phyloP scores from a whole-genome alignment of 2,113 vertebrate species.

The Empidonax traillii region DNA sequence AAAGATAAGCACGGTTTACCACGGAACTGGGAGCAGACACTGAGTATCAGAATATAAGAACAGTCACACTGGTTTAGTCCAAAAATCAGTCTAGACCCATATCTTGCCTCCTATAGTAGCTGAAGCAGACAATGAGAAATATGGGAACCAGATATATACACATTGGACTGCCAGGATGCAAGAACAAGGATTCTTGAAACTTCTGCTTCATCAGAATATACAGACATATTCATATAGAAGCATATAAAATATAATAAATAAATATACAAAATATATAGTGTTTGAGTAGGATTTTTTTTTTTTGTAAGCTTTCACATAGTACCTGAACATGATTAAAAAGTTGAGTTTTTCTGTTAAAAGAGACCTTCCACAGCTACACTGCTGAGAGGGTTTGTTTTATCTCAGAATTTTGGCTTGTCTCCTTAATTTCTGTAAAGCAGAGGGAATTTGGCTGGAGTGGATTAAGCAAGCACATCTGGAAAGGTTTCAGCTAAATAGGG shows the following conservation, averaged over 20 bases:
- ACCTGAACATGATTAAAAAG: neutral
- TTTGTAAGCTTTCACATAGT: neutral
- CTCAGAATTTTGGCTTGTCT: neutral
- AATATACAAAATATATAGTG: neutral
- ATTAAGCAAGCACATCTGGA: neutral
- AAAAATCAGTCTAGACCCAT: neutral
- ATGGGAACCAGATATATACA: neutral
- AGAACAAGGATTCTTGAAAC: neutral
- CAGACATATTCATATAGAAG: rapidly evolving
- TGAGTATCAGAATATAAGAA: neutral
- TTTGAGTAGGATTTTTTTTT: neutral
- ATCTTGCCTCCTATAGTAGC: neutral
- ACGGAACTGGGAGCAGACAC: neutral
- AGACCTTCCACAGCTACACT: neutral
- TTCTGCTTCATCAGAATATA: neutral
- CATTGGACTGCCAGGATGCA: neutral
- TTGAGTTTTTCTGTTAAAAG: neutral
- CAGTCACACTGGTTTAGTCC: neutral
- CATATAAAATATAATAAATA: neutral
- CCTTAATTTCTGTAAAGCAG: neutral
- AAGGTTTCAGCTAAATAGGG: neutral
- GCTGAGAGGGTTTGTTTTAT: neutral
- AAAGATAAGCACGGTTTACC: neutral
- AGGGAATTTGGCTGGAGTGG: neutral
- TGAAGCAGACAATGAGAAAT: neutral